Evolutionary conservation across 1,140 invertebrate genomes (phyloP), one percentile per base, ranked within the genome.

Genomic region (Akabosia matsudoensis): DNA sequence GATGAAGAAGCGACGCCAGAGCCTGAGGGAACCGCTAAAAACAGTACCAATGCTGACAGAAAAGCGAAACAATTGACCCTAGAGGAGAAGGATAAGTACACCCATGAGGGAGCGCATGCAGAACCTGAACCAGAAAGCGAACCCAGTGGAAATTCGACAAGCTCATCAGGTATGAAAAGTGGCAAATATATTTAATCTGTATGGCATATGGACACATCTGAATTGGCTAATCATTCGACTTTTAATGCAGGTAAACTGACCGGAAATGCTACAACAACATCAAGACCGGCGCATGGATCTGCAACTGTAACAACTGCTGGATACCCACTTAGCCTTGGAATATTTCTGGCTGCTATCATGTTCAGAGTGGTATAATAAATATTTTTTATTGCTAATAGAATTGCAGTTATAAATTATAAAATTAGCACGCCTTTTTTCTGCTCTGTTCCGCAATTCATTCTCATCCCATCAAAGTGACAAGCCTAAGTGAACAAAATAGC

Each of bases 51-150:
- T 22, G 56, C 10, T 7, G 56, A 64, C 10, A 7, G 56, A 7
- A 7, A 64, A 22, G 56, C 10, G 28, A 64, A 64, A 64, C n/a
- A 24, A 28, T 10, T 64, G 4, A 4, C 4, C 24, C n/a, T 28
- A 22, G 56, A 64, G 7, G 56, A 64, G 10, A 64, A 64, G 4
- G 56, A 64, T 28, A 64, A 64, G 56, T 64, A 64, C 56, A 22
- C n/a, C 10, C 56, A 64, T 28, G 56, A 64, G 28, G 28, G 28
- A 7, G 56, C 10, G n/a, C 4, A 22, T 4, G 56, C 56, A 10
- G 28, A 24, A 22, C 56, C 56, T 22, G 56, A 64, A 64, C 56
- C 56, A 10, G 56, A 24, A 28, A 64, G n/a, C n/a, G 56, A 22
- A 22, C n/a, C 56, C 4, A 64, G 24, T 24, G 56, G n/a, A 64